Evolutionary conservation across 1,140 invertebrate genomes (phyloP), one percentile per base, ranked within the genome.

Genomic region (Drosophila rufa): DNA sequence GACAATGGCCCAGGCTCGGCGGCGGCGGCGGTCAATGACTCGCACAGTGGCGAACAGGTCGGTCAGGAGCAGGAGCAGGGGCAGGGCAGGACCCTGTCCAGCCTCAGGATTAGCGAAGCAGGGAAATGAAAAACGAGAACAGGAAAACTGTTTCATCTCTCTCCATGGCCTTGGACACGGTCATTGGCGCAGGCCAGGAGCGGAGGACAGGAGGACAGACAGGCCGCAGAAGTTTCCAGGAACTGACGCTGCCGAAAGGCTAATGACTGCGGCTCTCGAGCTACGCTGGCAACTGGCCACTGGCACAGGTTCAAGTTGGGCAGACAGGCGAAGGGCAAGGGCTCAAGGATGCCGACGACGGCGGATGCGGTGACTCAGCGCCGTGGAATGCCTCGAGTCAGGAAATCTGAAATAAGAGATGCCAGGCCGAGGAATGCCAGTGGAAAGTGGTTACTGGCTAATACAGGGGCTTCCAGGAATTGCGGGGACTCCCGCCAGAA

Each of bases 241-340:
- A 86, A 86, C 82, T 83, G 79, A 42, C 19, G 59, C 56, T 70
- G 77, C 81, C 78, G 50, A 84, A 73, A 84, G 82, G 82, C 82
- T 86, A 82, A 86, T 82, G 83, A 85, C 83, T 86, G 79, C n/a
- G n/a, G n/a, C n/a, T n/a, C n/a, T n/a, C n/a, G n/a, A n/a, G n/a
- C n/a, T n/a, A n/a, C n/a, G n/a, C n/a, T n/a, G 42, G 42, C 50
- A 25, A 40, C 64, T 38, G 46, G 40, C 33, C 33, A n/a, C 19
- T 15, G 19, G 19, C 40, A 3, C 42, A 15, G 65, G 51, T 40
- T 4, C 12, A 19, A 33, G 33, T 46, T n/a, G 36, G 36, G 36
- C 36, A 38, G 36, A 14, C 33, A 8, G 11, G 51, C 51, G 19
- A 55, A 55, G 51, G 51, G 33, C 51, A 19, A 40, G 19, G 75